Evolutionary conservation across 2,797 vertebrate genomes (phyloP), one percentile per base, ranked within the genome.

Genomic region (Myotis pilosus): DNA sequence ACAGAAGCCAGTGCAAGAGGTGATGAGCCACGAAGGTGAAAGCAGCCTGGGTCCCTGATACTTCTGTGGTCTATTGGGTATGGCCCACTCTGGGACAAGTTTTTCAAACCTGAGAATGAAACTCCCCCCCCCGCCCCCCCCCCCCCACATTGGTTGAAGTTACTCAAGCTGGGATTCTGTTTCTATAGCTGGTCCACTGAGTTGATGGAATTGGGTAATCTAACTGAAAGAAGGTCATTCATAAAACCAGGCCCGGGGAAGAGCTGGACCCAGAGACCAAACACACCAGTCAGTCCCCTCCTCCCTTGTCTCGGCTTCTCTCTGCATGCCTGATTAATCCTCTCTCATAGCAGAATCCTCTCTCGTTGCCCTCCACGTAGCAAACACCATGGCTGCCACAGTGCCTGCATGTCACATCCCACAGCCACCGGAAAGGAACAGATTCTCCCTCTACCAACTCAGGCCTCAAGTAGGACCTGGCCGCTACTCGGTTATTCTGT

Each of bases 401-500:
- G 68, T 3, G 85, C 28, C 30, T 12, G 30, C 53, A 25, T 3
- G 75, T 25, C 6, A 3, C 6, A 0, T 10, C 22, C 49, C 33
- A 17, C 0, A 3, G 60, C 41, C 4, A 4, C 30, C 36, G 6
- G 12, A 22, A 83, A 38, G 51, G 49, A 16, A 22, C 20, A 66
- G 55, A 7, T 28, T 10, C 16, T 44, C 9, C 38, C 47, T 79
- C 51, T 16, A 28, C 0, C 23, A 4, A 20, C 33, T 25, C 1
- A n/a, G 20, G 4, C 49, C 2, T 1, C 13, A 0, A 23, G 10
- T 0, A 19, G 57, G 8, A 11, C 51, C 33, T 71, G 4, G 0
- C 13, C 3, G 53, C 47, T 8, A 2, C 71, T 2, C 0, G 0
- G 0, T 15, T 0, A 1, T 0, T 1, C 36, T 1, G 1, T 15